phyloP scores from a whole-genome alignment of 2,888 invertebrate genomes.

The Microctonus aethiopoides region DNA sequence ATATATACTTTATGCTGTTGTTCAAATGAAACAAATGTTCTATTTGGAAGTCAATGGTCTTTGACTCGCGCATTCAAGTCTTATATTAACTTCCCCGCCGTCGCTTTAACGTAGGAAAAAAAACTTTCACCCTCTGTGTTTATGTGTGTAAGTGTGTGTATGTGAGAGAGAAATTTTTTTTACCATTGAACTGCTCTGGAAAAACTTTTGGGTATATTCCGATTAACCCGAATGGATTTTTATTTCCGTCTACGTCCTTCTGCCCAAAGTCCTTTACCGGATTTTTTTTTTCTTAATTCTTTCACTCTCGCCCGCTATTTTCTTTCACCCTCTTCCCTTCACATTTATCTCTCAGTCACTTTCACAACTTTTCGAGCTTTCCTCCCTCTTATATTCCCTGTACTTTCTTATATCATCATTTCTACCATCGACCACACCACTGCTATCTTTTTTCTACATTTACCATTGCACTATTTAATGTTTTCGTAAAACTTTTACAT shows the following conservation, averaged over 20 bases:
- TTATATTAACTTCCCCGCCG: neutral
- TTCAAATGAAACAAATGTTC: slow-evolving; percentile 1
- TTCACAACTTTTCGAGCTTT: slow-evolving; percentile 16
- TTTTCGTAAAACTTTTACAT: neutral
- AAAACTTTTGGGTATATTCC: slow-evolving; percentile 42
- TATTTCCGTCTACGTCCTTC: slow-evolving; percentile 34
- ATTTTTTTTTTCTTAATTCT: neutral
- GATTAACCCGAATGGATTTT: slow-evolving; percentile 49
- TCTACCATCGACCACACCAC: too few relatives aligned
- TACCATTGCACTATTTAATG: neutral
- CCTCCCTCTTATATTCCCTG: neutral
- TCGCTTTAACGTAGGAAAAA: neutral
- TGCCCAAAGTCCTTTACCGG: slow-evolving; percentile 27
- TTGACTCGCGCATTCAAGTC: neutral
- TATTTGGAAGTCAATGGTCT: slow-evolving; percentile 13
- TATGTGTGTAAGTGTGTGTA: too few relatives aligned
- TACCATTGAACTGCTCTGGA: neutral
- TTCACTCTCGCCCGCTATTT: slow-evolving; percentile 8
- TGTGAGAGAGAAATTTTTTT: too few relatives aligned
- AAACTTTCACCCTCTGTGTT: neutral
- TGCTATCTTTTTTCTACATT: neutral
- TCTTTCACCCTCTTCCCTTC: neutral
- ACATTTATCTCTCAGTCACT: slow-evolving; percentile 13
- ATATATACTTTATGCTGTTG: neutral
- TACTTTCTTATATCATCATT: neutral